Conservation (phyloP, 1,140 invertebrate genomes). For the Trichoplusia ni region DNA sequence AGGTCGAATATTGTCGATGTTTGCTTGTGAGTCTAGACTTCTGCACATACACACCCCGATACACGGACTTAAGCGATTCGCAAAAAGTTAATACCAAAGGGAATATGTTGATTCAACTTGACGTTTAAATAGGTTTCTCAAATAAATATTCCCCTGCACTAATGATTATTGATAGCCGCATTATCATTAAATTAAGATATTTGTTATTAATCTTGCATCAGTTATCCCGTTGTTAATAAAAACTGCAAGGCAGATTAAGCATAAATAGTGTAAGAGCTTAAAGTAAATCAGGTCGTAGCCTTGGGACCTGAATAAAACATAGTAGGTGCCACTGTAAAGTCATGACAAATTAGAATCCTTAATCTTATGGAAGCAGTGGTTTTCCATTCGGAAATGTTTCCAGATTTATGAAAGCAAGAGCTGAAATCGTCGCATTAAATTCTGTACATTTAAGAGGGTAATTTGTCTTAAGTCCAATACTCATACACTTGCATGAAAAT, state of each 20-base stretch:
- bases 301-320: conserved; percentile 12
- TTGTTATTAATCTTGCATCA: too few species aligned
- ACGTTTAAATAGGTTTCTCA: conserved; percentile 1
- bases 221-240: conserved; percentile 23
- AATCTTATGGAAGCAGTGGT: conserved; percentile 15
- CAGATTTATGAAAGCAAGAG: conserved; percentile 7
- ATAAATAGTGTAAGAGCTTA: not conserved
- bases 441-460: conserved; percentile 5
- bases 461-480: conserved; percentile 12
- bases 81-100: conserved; percentile 13
- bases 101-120: not conserved
- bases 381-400: conserved; percentile 21
- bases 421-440: conserved; percentile 3
- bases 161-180: too few species aligned
- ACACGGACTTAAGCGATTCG: not conserved
- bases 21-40: conserved; percentile 23
- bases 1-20: conserved; percentile 25
- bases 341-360: conserved; percentile 25
- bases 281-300: conserved; percentile 24
- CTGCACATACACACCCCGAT: conserved; percentile 12
- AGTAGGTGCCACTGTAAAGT: not conserved
- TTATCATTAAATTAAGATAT: too few species aligned
- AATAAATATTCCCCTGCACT: conserved; percentile 1
- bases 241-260: not conserved
- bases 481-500: conserved; percentile 12